A percentile compares a stretch with the other conserved stretches of the same genome.
Conservation (phyloP, 2,113 vertebrate genomes). For the Neolamprologus brichardi region DNA sequence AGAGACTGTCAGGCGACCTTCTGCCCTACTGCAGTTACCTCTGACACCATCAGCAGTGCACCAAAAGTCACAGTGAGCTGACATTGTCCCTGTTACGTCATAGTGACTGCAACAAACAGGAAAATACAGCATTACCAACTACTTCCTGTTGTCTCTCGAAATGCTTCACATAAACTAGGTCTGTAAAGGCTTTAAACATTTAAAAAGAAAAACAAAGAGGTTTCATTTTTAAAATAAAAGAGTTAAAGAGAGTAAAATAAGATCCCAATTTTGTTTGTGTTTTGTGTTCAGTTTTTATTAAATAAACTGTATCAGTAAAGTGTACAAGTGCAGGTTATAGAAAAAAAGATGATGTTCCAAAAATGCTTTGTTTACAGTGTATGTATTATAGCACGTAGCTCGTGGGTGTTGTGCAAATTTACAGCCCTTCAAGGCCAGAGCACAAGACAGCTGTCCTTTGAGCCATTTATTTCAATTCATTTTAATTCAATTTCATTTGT, state of each 20-base stretch:
- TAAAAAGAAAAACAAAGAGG: neutral
- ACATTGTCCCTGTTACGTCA: neutral
- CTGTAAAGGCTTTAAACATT: neutral
- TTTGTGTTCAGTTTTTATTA: neutral
- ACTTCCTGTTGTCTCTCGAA: neutral
- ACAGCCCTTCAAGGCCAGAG: neutral
- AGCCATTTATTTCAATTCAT: neutral
- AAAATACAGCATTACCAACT: neutral
- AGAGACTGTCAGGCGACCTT: neutral
- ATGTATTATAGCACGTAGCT: neutral
- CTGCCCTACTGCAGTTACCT: neutral
- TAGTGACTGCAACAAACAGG: neutral
- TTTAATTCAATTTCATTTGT: neutral
- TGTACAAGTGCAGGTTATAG: neutral
- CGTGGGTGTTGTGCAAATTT: rapidly evolving
- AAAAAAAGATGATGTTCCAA: neutral
- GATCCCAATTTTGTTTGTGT: neutral
- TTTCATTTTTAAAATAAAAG: neutral
- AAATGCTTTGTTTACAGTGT: neutral
- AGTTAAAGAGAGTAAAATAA: neutral
- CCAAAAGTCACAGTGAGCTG: neutral
- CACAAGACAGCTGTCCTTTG: neutral
- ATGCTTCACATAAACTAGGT: neutral
- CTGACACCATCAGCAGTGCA: neutral
- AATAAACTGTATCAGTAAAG: neutral